Conservation (phyloP, 2,888 invertebrate genomes). For the Eristalis intricaria region DNA sequence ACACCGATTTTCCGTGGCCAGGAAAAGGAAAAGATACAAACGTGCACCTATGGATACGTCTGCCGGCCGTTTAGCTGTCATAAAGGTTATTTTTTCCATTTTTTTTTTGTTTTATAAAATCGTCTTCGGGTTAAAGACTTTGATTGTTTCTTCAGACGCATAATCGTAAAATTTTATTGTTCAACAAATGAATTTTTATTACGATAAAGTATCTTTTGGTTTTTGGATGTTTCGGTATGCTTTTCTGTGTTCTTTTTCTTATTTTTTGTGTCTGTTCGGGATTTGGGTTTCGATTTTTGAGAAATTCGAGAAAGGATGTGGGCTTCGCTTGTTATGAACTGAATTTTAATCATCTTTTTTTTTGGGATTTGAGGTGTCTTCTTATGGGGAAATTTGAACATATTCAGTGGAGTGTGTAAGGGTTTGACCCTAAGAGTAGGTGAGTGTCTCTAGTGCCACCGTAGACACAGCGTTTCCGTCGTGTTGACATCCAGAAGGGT, state of each 20-base stretch:
- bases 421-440: neutral
- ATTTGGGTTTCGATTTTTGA: constrained; percentile 11
- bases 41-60: neutral
- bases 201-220: constrained; percentile 23
- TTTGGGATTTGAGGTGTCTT: neutral
- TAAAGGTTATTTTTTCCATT: constrained; percentile 34
- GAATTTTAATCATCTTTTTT: neutral
- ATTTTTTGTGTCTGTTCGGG: neutral
- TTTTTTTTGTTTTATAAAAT: constrained; percentile 3
- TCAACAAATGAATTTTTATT: constrained; percentile 60
- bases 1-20: constrained; percentile 21
- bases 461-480: neutral
- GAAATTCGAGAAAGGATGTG: constrained; percentile 15
- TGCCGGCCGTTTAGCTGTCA: constrained; percentile 29
- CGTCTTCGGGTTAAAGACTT: constrained; percentile 26
- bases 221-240: constrained; percentile 16
- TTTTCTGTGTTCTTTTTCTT: neutral
- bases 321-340: constrained; percentile 2
- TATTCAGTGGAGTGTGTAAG: neutral
- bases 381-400: neutral
- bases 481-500: neutral
- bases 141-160: constrained; percentile 63
- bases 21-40: neutral
- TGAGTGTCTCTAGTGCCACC: neutral
- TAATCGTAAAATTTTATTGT: constrained; percentile 65